These are phyloP conservation scores for Drosophila bunnanda DNA, from an alignment of 2,888 invertebrate species.

Conservation along the genomic window DNA sequence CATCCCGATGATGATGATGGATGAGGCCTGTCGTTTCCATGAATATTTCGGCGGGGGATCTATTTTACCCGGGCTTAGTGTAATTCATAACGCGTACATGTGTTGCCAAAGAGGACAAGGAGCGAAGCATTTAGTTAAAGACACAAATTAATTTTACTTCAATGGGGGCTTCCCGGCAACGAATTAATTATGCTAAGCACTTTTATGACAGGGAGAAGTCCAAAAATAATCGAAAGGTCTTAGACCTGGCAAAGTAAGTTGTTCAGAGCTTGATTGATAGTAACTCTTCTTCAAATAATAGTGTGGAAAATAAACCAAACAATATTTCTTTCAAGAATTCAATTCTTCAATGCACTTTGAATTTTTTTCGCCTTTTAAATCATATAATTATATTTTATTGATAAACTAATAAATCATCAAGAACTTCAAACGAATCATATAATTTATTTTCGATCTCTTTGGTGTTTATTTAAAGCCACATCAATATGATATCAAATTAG, in stretches of 20 bases:
- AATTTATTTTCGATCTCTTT: constrained; percentile 7
- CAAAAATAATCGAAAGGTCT: neutral
- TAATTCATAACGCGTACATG: constrained; percentile 48
- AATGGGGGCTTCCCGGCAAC: neutral
- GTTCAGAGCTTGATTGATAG: constrained; percentile 9
- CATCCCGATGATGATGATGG: constrained; percentile 51
- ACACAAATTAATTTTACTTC: constrained; percentile 43
- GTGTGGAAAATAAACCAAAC: neutral
- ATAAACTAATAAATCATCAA: constrained; percentile 10
- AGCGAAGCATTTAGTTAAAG: constrained; percentile 34
- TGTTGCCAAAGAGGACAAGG: constrained; percentile 23
- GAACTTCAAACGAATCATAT: constrained; percentile 12
- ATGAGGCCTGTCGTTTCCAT: constrained; percentile 45
- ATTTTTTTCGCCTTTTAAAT: neutral
- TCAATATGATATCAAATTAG: constrained; percentile 15
- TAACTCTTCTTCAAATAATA: neutral
- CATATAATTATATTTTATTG: neutral
- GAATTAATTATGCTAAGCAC: constrained; percentile 44
- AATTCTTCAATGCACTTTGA: neutral
- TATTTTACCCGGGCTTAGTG: constrained; percentile 17
- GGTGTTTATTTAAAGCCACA: constrained; percentile 24
- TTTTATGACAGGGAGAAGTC: neutral
- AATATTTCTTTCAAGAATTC: neutral
- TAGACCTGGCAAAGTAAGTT: neutral
- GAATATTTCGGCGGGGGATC: constrained; percentile 17